Evolutionary conservation across 1,140 invertebrate genomes (phyloP).

Genomic region (Lepidotrigona ventralis): DNA sequence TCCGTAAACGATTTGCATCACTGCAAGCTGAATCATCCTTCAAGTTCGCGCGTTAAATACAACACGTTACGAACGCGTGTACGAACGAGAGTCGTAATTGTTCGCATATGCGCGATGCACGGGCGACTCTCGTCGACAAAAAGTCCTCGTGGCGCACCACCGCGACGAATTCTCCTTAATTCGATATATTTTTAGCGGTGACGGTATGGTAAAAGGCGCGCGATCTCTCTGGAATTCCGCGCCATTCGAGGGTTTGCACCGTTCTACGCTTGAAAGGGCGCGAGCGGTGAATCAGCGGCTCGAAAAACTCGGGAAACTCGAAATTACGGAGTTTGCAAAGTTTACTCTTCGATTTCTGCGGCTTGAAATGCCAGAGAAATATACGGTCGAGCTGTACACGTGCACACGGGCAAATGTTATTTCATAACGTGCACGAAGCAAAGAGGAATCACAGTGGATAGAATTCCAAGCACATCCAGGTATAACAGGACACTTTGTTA

Average conservation of each 20-base stretch:
- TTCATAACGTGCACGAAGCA: neutral
- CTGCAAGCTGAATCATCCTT: neutral
- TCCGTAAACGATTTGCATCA: neutral
- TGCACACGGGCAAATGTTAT: neutral
- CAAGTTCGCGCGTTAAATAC: neutral
- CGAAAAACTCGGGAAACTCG: neutral
- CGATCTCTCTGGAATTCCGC: slow-evolving; percentile 5
- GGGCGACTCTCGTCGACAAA: neutral
- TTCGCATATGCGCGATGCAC: slow-evolving; percentile 43
- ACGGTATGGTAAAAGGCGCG: slow-evolving; percentile 10
- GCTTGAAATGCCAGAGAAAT: neutral
- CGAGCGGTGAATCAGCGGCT: neutral
- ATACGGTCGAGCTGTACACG: neutral
- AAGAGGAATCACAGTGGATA: neutral
- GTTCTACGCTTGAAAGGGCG: neutral
- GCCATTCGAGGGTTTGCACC: too few relatives aligned
- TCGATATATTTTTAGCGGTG: slow-evolving; percentile 44
- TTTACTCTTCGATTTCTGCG: too few relatives aligned
- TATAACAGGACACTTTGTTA: neutral
- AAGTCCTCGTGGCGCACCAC: neutral
- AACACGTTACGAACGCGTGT: slow-evolving; percentile 17
- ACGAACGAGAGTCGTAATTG: slow-evolving; percentile 35
- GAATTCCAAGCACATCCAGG: neutral
- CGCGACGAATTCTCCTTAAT: slow-evolving; percentile 41
- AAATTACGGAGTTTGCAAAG: too few relatives aligned